Conservation (phyloP, 2,113 vertebrate species). For the Gymnogyps californianus region DNA sequence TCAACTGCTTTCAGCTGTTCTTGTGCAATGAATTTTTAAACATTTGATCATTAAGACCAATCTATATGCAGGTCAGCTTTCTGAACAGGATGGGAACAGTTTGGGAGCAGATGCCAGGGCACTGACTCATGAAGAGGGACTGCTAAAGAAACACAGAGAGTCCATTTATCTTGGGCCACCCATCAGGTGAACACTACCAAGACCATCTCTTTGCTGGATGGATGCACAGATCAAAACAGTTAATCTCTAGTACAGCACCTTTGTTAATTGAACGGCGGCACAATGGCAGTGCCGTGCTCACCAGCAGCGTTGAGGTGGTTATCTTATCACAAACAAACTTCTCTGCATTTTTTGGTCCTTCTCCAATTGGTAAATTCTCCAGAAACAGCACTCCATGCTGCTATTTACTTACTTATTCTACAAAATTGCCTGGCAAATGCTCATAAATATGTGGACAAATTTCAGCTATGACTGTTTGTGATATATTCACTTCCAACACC, state of each 20-base stretch:
- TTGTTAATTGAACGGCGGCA: not conserved
- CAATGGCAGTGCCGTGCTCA: not conserved
- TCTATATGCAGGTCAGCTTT: constrained; percentile 84
- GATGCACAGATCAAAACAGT: constrained; percentile 24
- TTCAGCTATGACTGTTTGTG: not conserved
- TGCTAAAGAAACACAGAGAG: constrained; percentile 66
- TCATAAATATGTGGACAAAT: not conserved
- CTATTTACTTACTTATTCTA: not conserved
- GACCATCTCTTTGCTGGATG: not conserved
- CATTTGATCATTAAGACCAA: constrained; percentile 83
- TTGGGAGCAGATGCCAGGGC: constrained; percentile 79
- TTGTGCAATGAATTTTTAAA: constrained; percentile 81
- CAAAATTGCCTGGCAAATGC: not conserved
- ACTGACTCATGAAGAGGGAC: constrained; percentile 70
- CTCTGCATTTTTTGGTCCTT: not conserved
- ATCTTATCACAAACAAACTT: not conserved
- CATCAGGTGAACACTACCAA: constrained; percentile 52
- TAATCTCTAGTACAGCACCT: constrained; percentile 20
- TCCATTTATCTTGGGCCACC: constrained; percentile 65
- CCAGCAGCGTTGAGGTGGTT: not conserved
- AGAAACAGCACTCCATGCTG: not conserved
- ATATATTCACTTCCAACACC: not conserved
- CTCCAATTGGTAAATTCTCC: not conserved
- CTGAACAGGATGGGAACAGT: constrained; percentile 80
- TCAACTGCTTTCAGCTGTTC: constrained; percentile 84